Base-by-base conservation (phyloP, 1,140 invertebrate genomes). In the Ceratosolen solmsi region DNA sequence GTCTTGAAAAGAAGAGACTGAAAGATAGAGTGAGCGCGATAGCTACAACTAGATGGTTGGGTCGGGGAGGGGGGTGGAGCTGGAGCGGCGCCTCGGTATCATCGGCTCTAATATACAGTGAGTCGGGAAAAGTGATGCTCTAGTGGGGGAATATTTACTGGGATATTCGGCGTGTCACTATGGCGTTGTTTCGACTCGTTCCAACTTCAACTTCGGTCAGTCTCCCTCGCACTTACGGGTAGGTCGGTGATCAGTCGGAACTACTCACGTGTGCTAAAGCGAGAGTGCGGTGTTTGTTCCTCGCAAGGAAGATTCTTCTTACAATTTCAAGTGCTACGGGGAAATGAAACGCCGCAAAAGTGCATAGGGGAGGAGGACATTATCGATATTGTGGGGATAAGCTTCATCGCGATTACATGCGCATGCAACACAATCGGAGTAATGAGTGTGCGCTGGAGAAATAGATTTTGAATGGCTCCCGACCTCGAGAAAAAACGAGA, bases 391-490 rank as follows among this genome's bases (percentile, higher is more conserved):
- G 41, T 46, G 8, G 4, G 0, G 17, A n/a, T 3, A 0, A 63
- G 0, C 5, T 3, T 0, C 33, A 36, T 22, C 33, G 4, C 4
- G 20, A 65, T 36, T 15, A 68, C 13, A 27, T 60, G 60, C 30
- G 63, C n/a, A 63, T 60, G 76, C 41, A n/a, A 58, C 20, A 22
- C 7, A 65, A 60, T 46, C 33, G n/a, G 58, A 33, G 30, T 25
- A 20, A 51, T 30, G 20, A 27, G 41, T 71, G 65, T 27, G 36
- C 30, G 27, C 3, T 71, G 27, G 7, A 20, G 49, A 11, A 68
- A 22, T 20, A 51, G 30, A 65, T 49, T 74, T 88, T 88, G 84
- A 87, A 90, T 90, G 89, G 89, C 89, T 87, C 89, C 89, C 70
- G 87, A 90, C 71, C 84, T 89, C 46, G 88, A 89, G 54, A 89